Base-by-base conservation (phyloP, 2,113 vertebrate genomes). In the Petroica traversi region DNA sequence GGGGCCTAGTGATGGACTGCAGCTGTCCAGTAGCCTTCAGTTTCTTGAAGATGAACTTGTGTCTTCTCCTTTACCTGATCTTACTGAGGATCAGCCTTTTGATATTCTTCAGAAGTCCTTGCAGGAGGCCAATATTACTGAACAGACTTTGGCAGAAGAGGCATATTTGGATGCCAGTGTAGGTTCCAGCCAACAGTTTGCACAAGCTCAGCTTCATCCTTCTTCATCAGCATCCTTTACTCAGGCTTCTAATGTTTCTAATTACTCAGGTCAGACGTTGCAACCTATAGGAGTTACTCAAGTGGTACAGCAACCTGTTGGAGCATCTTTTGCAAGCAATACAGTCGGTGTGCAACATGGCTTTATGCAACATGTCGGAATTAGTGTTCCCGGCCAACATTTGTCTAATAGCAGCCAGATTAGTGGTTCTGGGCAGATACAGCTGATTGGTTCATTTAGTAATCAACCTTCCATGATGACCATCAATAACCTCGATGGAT, bases 21-120 rank as follows among this genome's bases (percentile, higher is more conserved):
- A 99, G 85, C 98, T 99, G 92, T 99, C 99, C 79, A 99, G 98
- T 97, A 99, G 98, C 98, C 99, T 99, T 97, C 99, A 99, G 77
- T 99, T 99, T 94, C 99, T 99, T 64, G 99, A 99, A 97, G 99
- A 99, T 98, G 99, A 99, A 93, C 98, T 99, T 97, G 99, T 98
- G 31, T 98, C 97, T 81, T 99, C 99, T 89, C 98, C 99, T 43
- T 98, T 98, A 81, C 98, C 96, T 82, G 99, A 99, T 95, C 98
- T 99, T 46, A 98, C 98, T 78, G 99, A 99, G 98, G 99, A 99
- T 97, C 99, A 99, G 95, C 99, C 99, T 94, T 99, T 99, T 77
- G 99, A 99, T 98, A 99, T 99, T 97, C 99, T 99, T 52, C 99
- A 99, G 98, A 99, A 99, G 96, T 99, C 99, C 92, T 98, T 99